Evolutionary conservation across 2,113 vertebrate species (phyloP).

Genomic region (Myiagra hebetior): DNA sequence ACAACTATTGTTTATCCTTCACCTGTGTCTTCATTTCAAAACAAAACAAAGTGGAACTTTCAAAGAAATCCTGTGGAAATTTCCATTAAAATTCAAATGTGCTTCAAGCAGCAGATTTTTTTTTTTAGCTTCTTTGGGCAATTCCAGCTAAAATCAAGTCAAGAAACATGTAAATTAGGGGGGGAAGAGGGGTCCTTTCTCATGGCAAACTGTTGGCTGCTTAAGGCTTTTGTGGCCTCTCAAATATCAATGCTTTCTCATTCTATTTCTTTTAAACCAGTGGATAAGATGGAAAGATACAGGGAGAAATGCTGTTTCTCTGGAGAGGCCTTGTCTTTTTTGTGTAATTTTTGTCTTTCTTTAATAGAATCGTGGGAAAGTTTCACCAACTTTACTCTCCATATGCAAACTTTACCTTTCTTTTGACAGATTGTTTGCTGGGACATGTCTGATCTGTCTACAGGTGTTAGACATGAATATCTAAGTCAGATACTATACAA

Average conservation of each 20-base stretch:
- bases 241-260: background rate
- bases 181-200: background rate
- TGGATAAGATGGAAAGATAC: background rate
- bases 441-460: conserved; percentile 56
- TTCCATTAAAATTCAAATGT: background rate
- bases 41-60: background rate
- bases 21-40: background rate
- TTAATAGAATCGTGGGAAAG: conserved; percentile 43
- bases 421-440: conserved; percentile 56
- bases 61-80: conserved; percentile 5
- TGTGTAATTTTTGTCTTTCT: background rate
- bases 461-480: conserved; percentile 47
- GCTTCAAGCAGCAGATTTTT: background rate
- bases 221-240: background rate
- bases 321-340: background rate
- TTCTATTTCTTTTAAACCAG: background rate
- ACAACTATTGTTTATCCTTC: background rate
- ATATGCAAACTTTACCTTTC: conserved; percentile 46
- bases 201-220: background rate
- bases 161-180: background rate
- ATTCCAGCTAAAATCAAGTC: background rate
- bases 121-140: background rate
- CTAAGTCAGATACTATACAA: conserved; percentile 8
- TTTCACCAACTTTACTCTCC: conserved; percentile 13
- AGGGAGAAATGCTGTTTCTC: background rate